Conservation (phyloP, 2,888 invertebrate species). For the Schizotus pectinicornis region DNA sequence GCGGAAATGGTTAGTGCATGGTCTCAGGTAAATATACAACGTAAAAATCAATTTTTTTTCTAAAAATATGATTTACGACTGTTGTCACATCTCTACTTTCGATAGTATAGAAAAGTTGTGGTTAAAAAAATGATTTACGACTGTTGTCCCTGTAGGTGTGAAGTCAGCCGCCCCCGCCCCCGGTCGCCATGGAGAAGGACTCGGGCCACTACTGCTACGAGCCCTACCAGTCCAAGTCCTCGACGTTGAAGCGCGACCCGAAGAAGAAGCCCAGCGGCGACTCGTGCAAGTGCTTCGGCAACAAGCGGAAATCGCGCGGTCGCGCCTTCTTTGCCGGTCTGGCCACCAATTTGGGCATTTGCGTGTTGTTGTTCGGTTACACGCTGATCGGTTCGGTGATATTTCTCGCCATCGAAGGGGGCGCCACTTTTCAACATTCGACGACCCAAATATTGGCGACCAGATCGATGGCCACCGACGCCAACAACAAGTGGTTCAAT, state of each 20-base stretch:
- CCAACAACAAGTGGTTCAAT: slow-evolving; percentile 48
- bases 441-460: slow-evolving; percentile 64
- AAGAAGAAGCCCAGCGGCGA: slow-evolving; percentile 42
- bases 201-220: slow-evolving; percentile 59
- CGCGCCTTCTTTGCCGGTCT: slow-evolving; percentile 73
- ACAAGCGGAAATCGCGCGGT: slow-evolving; percentile 26
- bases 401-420: slow-evolving; percentile 84
- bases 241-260: slow-evolving; percentile 53
- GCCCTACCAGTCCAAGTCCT: slow-evolving; percentile 54
- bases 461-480: slow-evolving; percentile 55
- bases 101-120: too few relatives aligned
- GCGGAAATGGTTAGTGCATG: too few relatives aligned
- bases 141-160: neutral
- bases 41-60: too few relatives aligned
- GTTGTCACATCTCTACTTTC: too few relatives aligned
- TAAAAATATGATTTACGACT: too few relatives aligned
- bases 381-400: slow-evolving; percentile 78
- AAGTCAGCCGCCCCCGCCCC: neutral
- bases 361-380: slow-evolving; percentile 80
- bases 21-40: too few relatives aligned
- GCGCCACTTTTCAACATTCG: slow-evolving; percentile 62
- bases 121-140: neutral
- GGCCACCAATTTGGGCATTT: slow-evolving; percentile 81
- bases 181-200: slow-evolving; percentile 46
- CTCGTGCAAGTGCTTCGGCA: slow-evolving; percentile 52